Percentiles rank a stretch among this genome's conserved stretches.
Evolutionary conservation across 2,797 vertebrate species (phyloP).

Genomic region (Myotis findleyi): DNA sequence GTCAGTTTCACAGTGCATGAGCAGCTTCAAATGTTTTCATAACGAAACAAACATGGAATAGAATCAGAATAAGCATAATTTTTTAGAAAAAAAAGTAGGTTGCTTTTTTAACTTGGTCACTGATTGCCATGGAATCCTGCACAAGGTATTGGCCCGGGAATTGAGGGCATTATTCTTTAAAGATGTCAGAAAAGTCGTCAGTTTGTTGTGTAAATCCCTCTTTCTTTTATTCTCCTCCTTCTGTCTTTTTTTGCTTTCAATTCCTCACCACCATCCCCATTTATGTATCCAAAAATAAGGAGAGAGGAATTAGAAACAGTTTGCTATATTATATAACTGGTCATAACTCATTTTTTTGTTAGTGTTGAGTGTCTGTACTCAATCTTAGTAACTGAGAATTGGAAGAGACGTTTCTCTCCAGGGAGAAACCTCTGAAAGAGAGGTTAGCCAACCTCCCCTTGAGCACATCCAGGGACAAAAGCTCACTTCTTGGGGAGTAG

Average conservation of each 20-base stretch:
- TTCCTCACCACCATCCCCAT: neutral
- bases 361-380: neutral
- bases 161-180: neutral
- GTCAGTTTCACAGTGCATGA: neutral
- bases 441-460: neutral
- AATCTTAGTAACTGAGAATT: neutral
- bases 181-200: neutral
- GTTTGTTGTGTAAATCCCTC: neutral
- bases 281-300: neutral
- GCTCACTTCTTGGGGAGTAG: neutral
- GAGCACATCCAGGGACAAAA: neutral
- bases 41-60: neutral
- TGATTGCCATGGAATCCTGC: neutral
- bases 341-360: neutral
- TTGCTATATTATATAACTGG: neutral
- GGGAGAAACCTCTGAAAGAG: neutral
- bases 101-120: constrained; percentile 10
- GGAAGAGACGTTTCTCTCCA: neutral
- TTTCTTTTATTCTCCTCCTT: neutral
- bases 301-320: neutral
- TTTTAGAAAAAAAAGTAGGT: neutral
- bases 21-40: neutral
- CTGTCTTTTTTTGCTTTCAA: neutral
- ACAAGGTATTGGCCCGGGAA: neutral
- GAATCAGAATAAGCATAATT: neutral